These are phyloP conservation scores for Synchiropus splendidus DNA, from an alignment of 2,113 vertebrate genomes.

Conservation along the genomic window DNA sequence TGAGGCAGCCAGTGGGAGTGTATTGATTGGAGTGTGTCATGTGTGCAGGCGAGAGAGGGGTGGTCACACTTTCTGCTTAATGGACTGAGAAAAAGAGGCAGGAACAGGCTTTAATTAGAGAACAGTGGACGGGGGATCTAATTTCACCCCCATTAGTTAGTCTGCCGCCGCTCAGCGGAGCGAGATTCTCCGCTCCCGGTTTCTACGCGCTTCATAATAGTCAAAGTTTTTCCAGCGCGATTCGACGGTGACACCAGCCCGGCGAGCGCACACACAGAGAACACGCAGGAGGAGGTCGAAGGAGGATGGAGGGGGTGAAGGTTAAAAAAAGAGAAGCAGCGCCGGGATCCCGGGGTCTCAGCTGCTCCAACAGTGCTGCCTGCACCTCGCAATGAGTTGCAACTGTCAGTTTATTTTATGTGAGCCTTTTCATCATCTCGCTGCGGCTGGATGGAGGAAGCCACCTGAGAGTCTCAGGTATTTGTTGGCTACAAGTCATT, in stretches of 20 bases:
- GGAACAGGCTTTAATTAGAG: constrained; percentile 88
- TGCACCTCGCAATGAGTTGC: constrained; percentile 89
- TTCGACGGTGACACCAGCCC: too few species aligned
- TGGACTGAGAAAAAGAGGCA: constrained; percentile 90
- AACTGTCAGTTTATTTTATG: constrained; percentile 99
- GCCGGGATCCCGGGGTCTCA: constrained; percentile 78
- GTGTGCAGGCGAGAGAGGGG: constrained; percentile 74
- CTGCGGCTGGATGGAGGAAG: constrained; percentile 84
- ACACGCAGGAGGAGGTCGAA: constrained; percentile 35
- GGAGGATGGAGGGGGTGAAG: constrained; percentile 30
- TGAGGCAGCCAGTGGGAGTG: constrained; percentile 76
- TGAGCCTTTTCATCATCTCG: constrained; percentile 94
- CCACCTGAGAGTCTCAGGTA: constrained; percentile 93
- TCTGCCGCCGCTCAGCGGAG: constrained; percentile 51
- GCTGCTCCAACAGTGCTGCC: constrained; percentile 87
- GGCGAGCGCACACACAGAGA: constrained; percentile 12
- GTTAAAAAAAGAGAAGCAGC: constrained; percentile 20
- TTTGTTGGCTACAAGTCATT: constrained; percentile 93
- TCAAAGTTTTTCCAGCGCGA: neutral
- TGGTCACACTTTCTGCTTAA: constrained; percentile 83
- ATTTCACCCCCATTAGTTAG: constrained; percentile 66
- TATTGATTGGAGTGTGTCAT: constrained; percentile 86
- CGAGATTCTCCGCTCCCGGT: constrained; percentile 9
- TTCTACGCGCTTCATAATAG: neutral
- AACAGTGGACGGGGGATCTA: constrained; percentile 73